phyloP scores from a whole-genome alignment of 2,113 vertebrate genomes.

The Acrocephalus kingi region DNA sequence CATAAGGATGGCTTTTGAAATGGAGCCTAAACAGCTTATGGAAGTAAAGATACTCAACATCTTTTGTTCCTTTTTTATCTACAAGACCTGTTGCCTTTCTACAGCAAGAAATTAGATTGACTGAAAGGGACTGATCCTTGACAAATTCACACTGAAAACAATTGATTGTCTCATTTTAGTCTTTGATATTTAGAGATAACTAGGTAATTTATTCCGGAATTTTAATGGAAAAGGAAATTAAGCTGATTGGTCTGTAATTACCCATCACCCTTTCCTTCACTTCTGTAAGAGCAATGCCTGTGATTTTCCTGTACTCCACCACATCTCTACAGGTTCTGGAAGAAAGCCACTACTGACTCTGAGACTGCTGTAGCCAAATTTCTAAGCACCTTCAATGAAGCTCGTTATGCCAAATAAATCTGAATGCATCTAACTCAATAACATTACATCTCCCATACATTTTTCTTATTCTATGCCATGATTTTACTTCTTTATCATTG shows the following conservation, averaged over 20 bases:
- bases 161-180: background rate
- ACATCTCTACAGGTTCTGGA: background rate
- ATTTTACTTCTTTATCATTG: background rate
- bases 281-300: background rate
- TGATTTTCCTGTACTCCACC: background rate
- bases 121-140: background rate
- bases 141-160: background rate
- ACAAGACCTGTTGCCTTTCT: background rate
- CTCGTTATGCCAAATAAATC: constrained; percentile 14
- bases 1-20: background rate
- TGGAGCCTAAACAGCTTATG: background rate
- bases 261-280: background rate
- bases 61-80: background rate
- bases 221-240: background rate
- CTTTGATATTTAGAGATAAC: background rate
- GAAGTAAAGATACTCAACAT: background rate
- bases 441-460: background rate
- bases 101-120: background rate
- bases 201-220: constrained; percentile 1
- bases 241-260: background rate
- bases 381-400: background rate
- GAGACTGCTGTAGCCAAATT: background rate
- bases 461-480: background rate
- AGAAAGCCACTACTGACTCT: background rate
- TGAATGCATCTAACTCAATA: background rate